A percentile compares a stretch with the other conserved stretches of the same genome.
Conservation (phyloP, 2,888 invertebrate species). For the Lasioglossum pauxillum region DNA sequence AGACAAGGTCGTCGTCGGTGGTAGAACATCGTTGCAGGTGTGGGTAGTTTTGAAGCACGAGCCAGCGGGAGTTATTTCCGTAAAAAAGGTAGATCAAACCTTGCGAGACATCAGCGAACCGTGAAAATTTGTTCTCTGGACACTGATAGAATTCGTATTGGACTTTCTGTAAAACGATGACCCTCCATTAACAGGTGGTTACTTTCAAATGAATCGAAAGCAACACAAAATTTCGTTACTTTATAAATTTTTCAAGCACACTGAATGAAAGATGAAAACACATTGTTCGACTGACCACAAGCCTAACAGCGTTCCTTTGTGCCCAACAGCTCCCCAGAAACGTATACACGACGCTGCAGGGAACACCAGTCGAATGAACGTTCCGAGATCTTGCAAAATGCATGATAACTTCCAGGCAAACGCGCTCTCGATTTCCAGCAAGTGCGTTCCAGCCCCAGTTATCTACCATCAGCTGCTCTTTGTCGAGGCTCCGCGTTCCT, state of each 20-base stretch:
- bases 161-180: background rate
- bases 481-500: slow-evolving; percentile 7
- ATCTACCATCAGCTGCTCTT: slow-evolving; percentile 42
- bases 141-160: background rate
- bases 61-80: slow-evolving; percentile 44
- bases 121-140: background rate
- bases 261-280: background rate
- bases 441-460: slow-evolving; percentile 57
- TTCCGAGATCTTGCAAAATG: slow-evolving; percentile 35
- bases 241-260: background rate
- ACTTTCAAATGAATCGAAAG: too few species aligned
- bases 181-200: too few species aligned
- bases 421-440: slow-evolving; percentile 17
- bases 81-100: slow-evolving; percentile 43
- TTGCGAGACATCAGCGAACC: slow-evolving; percentile 39
- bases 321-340: slow-evolving; percentile 13
- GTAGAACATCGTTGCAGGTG: slow-evolving; percentile 38
- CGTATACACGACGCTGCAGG: slow-evolving; percentile 7
- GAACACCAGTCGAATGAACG: slow-evolving; percentile 18
- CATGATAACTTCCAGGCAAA: slow-evolving; percentile 35
- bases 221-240: too few species aligned
- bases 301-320: background rate
- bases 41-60: slow-evolving; percentile 28
- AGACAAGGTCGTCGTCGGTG: slow-evolving; percentile 52
- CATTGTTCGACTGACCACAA: background rate